Base-by-base conservation (phyloP, 1,140 invertebrate species). In the Mercenaria mercenaria region DNA sequence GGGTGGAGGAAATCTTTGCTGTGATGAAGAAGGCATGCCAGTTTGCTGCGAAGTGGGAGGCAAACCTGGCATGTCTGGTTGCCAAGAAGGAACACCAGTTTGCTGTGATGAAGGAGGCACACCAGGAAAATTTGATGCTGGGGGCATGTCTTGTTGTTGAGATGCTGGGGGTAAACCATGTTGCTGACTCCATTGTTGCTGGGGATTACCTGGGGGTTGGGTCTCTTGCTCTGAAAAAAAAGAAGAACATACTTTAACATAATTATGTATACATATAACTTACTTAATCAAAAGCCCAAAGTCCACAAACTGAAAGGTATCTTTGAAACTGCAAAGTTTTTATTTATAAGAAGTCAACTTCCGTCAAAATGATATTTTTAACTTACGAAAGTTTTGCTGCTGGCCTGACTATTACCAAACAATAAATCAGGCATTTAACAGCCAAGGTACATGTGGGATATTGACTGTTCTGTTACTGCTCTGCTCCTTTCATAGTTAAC, bases 1-100 rank as follows among this genome's bases (percentile, higher is more conserved):
- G 41, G 67, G 82, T 41, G 81, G 79, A 43, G 50, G 52, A 64
- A 47, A 85, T 72, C 37, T 74, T 72, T 79, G 72, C 72, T 89
- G 81, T 20, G 50, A 59, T 37, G 43, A 50, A 0, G 81, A 26
- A 15, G 69, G 29, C 34, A 56, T 41, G 37, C 37, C 37, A 50
- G 50, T 0, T n/a, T 37, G 43, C 47, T 80, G 77, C 59, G 77
- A 64, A 20, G n/a, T 29, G 1, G 59, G 59, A 64, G 59, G 59
- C 20, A 64, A 29, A 29, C 82, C 23, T 43, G 77, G 50, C 74
- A 88, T 64, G 29, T 74, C 85, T 29, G 39, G 50, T n/a, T 86
- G 43, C 15, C 6, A 47, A 47, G 43, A 39, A 1, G 82, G 13
- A 13, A 0, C 2, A 18, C 29, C 26, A 0, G 26, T 34, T 47